Conservation (phyloP, 2,797 vertebrate genomes). For the Rhynchotus rufescens region DNA sequence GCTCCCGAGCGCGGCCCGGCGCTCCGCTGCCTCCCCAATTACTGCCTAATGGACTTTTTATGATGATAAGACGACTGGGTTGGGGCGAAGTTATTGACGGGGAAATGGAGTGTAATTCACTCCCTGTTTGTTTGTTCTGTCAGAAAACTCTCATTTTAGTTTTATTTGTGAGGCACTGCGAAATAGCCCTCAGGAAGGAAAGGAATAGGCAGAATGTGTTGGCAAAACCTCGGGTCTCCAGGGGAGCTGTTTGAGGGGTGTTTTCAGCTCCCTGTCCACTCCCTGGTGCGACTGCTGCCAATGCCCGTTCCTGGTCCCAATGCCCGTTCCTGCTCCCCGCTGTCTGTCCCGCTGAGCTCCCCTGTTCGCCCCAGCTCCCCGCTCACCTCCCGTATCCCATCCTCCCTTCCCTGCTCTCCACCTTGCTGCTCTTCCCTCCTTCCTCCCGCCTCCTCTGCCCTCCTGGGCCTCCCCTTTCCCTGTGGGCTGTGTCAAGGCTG, state of each 20-base stretch:
- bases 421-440: neutral
- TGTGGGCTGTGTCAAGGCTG: neutral
- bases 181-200: neutral
- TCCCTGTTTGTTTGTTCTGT: constrained; percentile 56
- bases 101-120: constrained; percentile 72
- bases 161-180: constrained; percentile 23
- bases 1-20: neutral
- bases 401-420: constrained; percentile 28
- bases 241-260: neutral
- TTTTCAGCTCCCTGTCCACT: neutral
- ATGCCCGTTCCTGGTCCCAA: neutral
- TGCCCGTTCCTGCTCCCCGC: constrained; percentile 51
- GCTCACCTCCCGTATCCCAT: constrained; percentile 24
- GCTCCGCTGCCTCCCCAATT: constrained; percentile 56
- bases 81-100: constrained; percentile 55
- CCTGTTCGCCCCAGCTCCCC: constrained; percentile 45
- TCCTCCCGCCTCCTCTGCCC: neutral
- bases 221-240: neutral
- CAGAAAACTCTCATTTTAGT: constrained; percentile 49
- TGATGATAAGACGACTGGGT: constrained; percentile 51
- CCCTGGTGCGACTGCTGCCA: neutral
- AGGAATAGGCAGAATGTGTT: neutral
- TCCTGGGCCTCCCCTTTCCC: neutral
- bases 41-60: constrained; percentile 76
- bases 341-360: constrained; percentile 69